phyloP scores from a whole-genome alignment of 1,140 invertebrate species.

The Drosophila yakuba region DNA sequence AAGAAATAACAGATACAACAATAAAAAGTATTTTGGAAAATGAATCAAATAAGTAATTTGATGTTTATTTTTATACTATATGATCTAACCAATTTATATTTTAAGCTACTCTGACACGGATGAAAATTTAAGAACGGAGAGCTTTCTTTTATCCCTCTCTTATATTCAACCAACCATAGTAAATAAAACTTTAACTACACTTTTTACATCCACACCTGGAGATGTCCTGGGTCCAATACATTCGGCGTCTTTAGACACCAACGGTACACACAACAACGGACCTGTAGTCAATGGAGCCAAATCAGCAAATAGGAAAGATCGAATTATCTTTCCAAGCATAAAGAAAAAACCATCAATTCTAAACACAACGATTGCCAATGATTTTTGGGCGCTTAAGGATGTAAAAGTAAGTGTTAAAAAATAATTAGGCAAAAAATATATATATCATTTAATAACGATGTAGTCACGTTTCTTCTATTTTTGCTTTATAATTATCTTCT shows the following conservation, averaged over 20 bases:
- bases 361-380: conserved; percentile 92
- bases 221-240: conserved; percentile 23
- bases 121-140: conserved; percentile 73
- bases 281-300: conserved; percentile 44
- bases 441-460: too few relatives aligned
- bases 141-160: conserved; percentile 54
- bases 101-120: conserved; percentile 72
- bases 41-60: conserved; percentile 87
- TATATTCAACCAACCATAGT: conserved; percentile 23
- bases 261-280: conserved; percentile 18
- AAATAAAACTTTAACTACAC: conserved; percentile 38
- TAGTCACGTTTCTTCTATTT: too few relatives aligned
- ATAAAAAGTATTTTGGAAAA: conserved; percentile 91
- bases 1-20: conserved; percentile 90
- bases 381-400: conserved; percentile 90
- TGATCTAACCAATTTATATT: conserved; percentile 6
- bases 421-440: too few relatives aligned
- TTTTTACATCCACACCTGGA: conserved; percentile 64
- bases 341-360: conserved; percentile 94
- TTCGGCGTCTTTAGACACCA: conserved; percentile 7
- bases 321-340: conserved; percentile 95
- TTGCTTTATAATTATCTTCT: too few relatives aligned
- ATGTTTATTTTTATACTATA: neutral
- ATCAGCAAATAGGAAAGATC: conserved; percentile 87
- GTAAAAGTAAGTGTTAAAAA: conserved; percentile 89